Conservation (phyloP, 1,140 invertebrate genomes). For the Akabosia matsudoensis region DNA sequence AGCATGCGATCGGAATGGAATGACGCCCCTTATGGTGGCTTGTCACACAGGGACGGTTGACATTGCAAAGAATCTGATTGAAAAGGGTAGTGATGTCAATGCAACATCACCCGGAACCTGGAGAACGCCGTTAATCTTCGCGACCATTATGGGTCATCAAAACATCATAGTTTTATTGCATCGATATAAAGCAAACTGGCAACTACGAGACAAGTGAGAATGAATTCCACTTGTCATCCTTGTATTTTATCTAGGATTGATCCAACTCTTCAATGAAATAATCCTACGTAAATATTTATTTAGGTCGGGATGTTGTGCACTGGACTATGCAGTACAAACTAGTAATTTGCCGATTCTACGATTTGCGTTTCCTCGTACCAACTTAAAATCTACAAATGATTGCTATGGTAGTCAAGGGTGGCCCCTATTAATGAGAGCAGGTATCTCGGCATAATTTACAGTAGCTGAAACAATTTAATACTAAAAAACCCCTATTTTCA, state of each 20-base stretch:
- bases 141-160: conserved; percentile 25
- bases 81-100: conserved; percentile 29
- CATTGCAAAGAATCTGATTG: conserved; percentile 23
- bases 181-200: conserved; percentile 27
- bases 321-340: conserved; percentile 34
- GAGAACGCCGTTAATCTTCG: conserved; percentile 34
- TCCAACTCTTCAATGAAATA: not conserved
- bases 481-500: not conserved
- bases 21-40: conserved; percentile 37
- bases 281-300: not conserved
- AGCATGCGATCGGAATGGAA: conserved; percentile 32
- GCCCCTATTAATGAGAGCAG: conserved; percentile 34
- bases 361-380: conserved; percentile 2
- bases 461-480: not conserved
- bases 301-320: conserved; percentile 29
- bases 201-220: conserved; percentile 20
- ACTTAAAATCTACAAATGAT: not conserved
- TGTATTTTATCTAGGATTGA: no score
- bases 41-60: conserved; percentile 32
- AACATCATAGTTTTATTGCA: conserved; percentile 23
- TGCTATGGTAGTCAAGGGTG: conserved; percentile 21
- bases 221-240: not conserved
- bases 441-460: not conserved
- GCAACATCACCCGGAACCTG: not conserved
- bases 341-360: conserved; percentile 16